Percentiles rank a stretch among this genome's conserved stretches.
Conservation (phyloP, 2,888 invertebrate species). For the Diplazon laetatorius region DNA sequence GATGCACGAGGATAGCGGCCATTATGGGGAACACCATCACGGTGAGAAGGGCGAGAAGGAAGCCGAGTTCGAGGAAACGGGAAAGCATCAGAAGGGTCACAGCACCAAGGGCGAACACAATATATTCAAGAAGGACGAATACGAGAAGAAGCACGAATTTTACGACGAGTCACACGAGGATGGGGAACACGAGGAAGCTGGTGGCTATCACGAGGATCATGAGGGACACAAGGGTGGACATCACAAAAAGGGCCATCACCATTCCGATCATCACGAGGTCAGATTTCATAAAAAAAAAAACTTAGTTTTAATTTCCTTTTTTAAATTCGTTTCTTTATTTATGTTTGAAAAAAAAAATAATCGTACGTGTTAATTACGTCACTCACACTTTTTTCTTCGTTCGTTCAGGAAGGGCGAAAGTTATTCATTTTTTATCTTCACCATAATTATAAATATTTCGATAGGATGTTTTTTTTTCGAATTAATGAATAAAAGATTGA, state of each 20-base stretch:
- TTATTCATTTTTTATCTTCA: no score
- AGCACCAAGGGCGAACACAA: constrained; percentile 90
- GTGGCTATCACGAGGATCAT: constrained; percentile 85
- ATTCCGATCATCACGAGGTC: constrained; percentile 76
- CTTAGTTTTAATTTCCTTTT: no score
- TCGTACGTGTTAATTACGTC: no score
- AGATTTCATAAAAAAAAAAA: constrained; percentile 19
- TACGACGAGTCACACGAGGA: constrained; percentile 89
- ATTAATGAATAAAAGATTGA: no score
- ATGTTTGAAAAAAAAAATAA: no score
- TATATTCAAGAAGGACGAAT: constrained; percentile 90
- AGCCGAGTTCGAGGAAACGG: constrained; percentile 86
- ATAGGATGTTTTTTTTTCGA: no score
- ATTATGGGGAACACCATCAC: constrained; percentile 87
- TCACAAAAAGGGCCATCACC: constrained; percentile 83
- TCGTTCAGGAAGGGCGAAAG: no score
- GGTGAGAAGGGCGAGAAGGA: constrained; percentile 88
- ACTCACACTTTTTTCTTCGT: no score
- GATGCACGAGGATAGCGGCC: constrained; percentile 86
- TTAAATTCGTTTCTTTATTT: no score
- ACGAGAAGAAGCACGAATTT: constrained; percentile 89
- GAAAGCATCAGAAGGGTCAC: constrained; percentile 89
- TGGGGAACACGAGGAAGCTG: constrained; percentile 87
- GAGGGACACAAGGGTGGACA: constrained; percentile 84
- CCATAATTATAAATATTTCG: no score